phyloP scores from a whole-genome alignment of 2,113 vertebrate genomes.

The Dipodomys ordii region DNA sequence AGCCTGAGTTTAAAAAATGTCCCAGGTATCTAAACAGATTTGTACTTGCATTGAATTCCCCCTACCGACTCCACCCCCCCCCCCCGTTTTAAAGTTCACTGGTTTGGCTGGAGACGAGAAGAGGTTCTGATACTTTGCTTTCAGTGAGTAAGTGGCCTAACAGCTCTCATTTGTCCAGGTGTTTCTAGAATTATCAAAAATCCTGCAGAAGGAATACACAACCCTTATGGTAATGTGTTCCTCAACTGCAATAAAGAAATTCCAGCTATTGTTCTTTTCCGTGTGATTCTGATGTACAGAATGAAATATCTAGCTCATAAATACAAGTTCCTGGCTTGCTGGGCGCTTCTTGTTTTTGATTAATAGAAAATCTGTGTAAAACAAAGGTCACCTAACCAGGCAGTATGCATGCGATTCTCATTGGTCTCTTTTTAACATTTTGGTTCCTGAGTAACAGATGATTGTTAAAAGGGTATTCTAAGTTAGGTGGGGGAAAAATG shows the following conservation, averaged over 20 bases:
- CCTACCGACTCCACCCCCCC: too few species aligned
- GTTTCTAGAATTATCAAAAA: slow-evolving; percentile 76
- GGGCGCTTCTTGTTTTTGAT: slow-evolving; percentile 62
- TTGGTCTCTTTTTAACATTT: slow-evolving; percentile 25
- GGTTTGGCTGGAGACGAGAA: neutral
- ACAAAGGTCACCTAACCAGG: slow-evolving; percentile 33
- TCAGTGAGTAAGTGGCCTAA: slow-evolving; percentile 43
- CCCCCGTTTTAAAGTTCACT: neutral
- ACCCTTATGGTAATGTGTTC: slow-evolving; percentile 68
- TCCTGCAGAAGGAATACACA: slow-evolving; percentile 73
- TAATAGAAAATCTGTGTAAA: slow-evolving; percentile 58
- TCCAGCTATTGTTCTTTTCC: slow-evolving; percentile 71
- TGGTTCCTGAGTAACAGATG: slow-evolving; percentile 9
- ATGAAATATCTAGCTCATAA: slow-evolving; percentile 78
- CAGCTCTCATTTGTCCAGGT: slow-evolving; percentile 45
- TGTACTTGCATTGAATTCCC: neutral
- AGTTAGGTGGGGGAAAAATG: slow-evolving; percentile 38
- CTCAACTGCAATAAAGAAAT: slow-evolving; percentile 60
- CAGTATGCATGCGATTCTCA: neutral
- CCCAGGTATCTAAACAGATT: neutral
- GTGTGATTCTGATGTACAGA: slow-evolving; percentile 72
- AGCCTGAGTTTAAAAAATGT: neutral
- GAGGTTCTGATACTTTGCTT: slow-evolving; percentile 21
- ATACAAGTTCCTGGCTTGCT: slow-evolving; percentile 64
- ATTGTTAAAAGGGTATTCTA: slow-evolving; percentile 26